These are phyloP conservation scores for Unio delphinus DNA, from an alignment of 2,888 invertebrate species.

Conservation along the genomic window DNA sequence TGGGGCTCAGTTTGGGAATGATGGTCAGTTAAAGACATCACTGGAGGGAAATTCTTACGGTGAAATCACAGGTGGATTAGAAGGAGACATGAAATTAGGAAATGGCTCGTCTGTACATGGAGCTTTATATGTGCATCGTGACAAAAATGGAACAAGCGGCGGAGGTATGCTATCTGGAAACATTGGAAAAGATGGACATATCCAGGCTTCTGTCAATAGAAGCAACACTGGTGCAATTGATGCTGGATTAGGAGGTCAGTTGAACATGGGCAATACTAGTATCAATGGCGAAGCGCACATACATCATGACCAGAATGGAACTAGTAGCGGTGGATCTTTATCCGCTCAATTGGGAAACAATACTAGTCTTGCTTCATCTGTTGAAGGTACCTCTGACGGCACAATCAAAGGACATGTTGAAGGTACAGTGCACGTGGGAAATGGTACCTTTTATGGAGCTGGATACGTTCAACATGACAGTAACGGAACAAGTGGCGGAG, in stretches of 20 bases:
- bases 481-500: slow-evolving; percentile 1
- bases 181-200: background rate
- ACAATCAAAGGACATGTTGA: no score
- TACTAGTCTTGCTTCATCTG: no score
- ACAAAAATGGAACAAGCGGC: slow-evolving; percentile 3
- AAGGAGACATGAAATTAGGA: slow-evolving; percentile 1
- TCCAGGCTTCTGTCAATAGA: background rate
- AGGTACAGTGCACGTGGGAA: no score
- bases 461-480: background rate
- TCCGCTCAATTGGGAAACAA: no score
- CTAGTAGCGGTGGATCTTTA: background rate
- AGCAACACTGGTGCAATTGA: background rate
- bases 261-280: background rate
- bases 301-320: slow-evolving; percentile 5
- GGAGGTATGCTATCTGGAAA: slow-evolving; percentile 3
- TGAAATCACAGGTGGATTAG: background rate
- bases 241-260: background rate
- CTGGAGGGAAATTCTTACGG: slow-evolving; percentile 1
- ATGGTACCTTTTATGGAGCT: background rate
- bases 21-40: no score
- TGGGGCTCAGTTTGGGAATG: background rate
- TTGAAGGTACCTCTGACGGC: no score
- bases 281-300: background rate
- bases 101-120: background rate
- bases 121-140: slow-evolving; percentile 1